Evolutionary conservation across 1,140 invertebrate genomes (phyloP).

Genomic region (Drosophila novamexicana): DNA sequence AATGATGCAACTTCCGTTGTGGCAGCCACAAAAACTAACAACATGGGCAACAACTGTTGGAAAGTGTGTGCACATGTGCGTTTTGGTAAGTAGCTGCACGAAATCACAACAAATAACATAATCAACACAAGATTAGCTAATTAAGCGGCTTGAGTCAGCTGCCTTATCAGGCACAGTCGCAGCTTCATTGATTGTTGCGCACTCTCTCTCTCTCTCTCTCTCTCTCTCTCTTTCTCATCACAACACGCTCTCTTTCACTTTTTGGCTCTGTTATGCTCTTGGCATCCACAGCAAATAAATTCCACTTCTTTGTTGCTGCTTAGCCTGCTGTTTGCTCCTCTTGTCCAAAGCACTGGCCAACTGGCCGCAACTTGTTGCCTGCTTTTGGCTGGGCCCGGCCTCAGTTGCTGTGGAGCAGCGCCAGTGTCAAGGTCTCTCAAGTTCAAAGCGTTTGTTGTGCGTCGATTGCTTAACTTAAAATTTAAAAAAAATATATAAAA

Average conservation of each 20-base stretch:
- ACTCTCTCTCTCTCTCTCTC: conserved; percentile 7
- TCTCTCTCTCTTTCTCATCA: neutral
- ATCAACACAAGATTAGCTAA: conserved; percentile 42
- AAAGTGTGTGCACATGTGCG: neutral
- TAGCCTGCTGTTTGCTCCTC: conserved; percentile 15
- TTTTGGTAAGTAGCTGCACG: neutral
- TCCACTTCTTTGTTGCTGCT: conserved; percentile 23
- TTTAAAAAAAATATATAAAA: conserved; percentile 7
- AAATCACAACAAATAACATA: conserved; percentile 46
- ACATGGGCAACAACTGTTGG: neutral
- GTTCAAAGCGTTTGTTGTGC: conserved; percentile 71
- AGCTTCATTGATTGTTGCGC: conserved; percentile 7
- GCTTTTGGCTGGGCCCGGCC: conserved; percentile 29
- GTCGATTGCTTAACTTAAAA: conserved; percentile 25
- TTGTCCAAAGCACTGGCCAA: conserved; percentile 64
- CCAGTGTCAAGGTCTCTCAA: conserved; percentile 85
- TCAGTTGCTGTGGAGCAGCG: conserved; percentile 82
- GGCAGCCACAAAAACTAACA: neutral
- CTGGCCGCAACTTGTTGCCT: conserved; percentile 59
- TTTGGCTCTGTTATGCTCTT: conserved; percentile 11
- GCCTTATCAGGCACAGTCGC: conserved; percentile 54
- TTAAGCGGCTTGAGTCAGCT: conserved; percentile 32
- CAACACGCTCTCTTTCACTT: conserved; percentile 7
- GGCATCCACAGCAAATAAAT: conserved; percentile 36
- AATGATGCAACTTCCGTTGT: conserved; percentile 72